Conservation (phyloP, 2,113 vertebrate species). For the Epinephelus fuscoguttatus region DNA sequence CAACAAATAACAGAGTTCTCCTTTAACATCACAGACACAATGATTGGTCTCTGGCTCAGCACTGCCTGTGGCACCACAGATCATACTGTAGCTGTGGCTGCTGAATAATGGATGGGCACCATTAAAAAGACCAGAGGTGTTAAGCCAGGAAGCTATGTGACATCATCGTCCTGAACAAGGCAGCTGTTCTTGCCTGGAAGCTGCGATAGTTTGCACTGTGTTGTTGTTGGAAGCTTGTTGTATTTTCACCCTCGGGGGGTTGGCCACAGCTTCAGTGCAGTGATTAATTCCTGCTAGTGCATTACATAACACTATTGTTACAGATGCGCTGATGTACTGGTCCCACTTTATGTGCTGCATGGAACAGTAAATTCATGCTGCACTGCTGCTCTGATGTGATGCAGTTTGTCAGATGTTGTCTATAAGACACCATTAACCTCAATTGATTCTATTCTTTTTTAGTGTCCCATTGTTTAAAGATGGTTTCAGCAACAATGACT, state of each 20-base stretch:
- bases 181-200: conserved; percentile 13
- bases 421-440: conserved; percentile 25
- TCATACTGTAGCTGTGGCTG: neutral
- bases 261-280: conserved; percentile 33
- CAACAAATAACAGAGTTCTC: conserved; percentile 8
- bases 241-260: conserved; percentile 25
- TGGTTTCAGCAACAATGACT: neutral
- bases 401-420: neutral
- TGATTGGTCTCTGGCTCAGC: neutral
- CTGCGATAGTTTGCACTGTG: conserved; percentile 16
- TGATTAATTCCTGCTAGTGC: conserved; percentile 45
- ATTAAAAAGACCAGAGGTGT: conserved; percentile 16
- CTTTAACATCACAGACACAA: conserved; percentile 25
- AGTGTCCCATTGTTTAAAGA: neutral
- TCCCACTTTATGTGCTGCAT: conserved; percentile 23
- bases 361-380: conserved; percentile 31
- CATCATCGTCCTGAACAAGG: conserved; percentile 11
- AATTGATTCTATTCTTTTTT: conserved; percentile 1
- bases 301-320: conserved; percentile 61
- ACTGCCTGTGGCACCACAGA: neutral
- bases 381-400: conserved; percentile 26
- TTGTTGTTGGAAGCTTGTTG: conserved; percentile 18
- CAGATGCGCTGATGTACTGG: conserved; percentile 41
- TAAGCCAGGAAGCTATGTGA: neutral
- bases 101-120: conserved; percentile 3